Conservation (phyloP, 1,140 invertebrate species). For the Cyphomyrmex costatus region DNA sequence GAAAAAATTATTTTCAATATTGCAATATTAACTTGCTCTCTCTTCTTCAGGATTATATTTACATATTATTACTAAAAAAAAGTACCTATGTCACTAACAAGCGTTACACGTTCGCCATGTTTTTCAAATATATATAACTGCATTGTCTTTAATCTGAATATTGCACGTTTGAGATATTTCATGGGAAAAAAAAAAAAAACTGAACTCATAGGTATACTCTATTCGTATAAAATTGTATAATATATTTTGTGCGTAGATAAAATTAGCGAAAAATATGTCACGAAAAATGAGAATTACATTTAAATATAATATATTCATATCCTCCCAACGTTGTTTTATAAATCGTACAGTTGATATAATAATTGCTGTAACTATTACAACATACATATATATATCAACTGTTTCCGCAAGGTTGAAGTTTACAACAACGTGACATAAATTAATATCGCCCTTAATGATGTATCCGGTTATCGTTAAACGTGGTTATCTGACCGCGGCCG, state of each 20-base stretch:
- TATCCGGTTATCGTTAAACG: conserved; percentile 19
- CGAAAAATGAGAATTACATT: neutral
- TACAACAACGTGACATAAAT: conserved; percentile 6
- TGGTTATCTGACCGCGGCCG: neutral
- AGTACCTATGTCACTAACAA: neutral
- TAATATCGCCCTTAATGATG: conserved; percentile 19
- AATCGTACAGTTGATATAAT: neutral
- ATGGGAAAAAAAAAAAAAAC: neutral
- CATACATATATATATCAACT: neutral
- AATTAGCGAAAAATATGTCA: neutral
- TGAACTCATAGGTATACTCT: neutral
- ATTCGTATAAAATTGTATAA: neutral
- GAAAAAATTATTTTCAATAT: neutral
- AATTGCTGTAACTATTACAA: neutral
- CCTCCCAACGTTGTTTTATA: neutral
- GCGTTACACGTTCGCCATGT: neutral
- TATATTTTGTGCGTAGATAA: neutral
- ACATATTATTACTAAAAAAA: neutral
- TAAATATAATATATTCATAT: neutral
- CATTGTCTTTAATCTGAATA: neutral
- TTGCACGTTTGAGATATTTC: neutral
- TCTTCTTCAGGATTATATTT: neutral
- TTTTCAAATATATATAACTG: neutral
- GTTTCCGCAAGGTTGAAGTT: neutral
- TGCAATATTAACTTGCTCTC: neutral